phyloP scores from a whole-genome alignment of 2,797 vertebrate genomes.

The Crenuchus spilurus region DNA sequence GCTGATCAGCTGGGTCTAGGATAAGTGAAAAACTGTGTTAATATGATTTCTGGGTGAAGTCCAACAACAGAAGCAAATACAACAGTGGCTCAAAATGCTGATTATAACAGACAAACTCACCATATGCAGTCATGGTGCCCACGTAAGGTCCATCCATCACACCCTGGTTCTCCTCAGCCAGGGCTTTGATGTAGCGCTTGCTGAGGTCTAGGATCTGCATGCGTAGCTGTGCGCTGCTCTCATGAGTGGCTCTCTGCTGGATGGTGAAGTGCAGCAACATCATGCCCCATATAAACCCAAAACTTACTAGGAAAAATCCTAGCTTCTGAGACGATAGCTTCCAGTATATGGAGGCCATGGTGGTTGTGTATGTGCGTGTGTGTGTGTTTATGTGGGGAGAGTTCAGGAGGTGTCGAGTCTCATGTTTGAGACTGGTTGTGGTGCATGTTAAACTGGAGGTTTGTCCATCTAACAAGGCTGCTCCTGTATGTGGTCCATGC shows the following conservation, averaged over 20 bases:
- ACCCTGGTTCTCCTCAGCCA: constrained; percentile 96
- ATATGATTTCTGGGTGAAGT: too few relatives aligned
- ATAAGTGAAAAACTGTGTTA: too few relatives aligned
- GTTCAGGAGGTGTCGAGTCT: constrained; percentile 68
- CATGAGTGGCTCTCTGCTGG: constrained; percentile 92
- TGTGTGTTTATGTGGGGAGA: constrained; percentile 20
- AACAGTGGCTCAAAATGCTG: not conserved
- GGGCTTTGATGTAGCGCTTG: constrained; percentile 96
- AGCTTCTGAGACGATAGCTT: constrained; percentile 99
- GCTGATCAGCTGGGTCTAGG: too few relatives aligned
- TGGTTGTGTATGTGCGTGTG: constrained; percentile 1
- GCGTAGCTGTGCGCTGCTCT: constrained; percentile 93
- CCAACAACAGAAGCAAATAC: not conserved
- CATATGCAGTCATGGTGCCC: constrained; percentile 97
- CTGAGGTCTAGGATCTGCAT: constrained; percentile 98
- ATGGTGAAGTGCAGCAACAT: constrained; percentile 99
- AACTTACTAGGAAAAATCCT: constrained; percentile 97
- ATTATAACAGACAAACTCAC: constrained; percentile 73
- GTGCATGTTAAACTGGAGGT: not conserved
- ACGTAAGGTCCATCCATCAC: constrained; percentile 97
- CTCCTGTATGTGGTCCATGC: constrained; percentile 27
- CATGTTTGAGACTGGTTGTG: constrained; percentile 60
- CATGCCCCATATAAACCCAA: constrained; percentile 99
- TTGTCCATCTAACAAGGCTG: constrained; percentile 10
- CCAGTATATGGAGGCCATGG: constrained; percentile 66